A percentile compares a stretch with the other conserved stretches of the same genome.
Evolutionary conservation across 92 coral and sea anemone genomes (phyloP).

Genomic region (Palythoa caribaeorum): DNA sequence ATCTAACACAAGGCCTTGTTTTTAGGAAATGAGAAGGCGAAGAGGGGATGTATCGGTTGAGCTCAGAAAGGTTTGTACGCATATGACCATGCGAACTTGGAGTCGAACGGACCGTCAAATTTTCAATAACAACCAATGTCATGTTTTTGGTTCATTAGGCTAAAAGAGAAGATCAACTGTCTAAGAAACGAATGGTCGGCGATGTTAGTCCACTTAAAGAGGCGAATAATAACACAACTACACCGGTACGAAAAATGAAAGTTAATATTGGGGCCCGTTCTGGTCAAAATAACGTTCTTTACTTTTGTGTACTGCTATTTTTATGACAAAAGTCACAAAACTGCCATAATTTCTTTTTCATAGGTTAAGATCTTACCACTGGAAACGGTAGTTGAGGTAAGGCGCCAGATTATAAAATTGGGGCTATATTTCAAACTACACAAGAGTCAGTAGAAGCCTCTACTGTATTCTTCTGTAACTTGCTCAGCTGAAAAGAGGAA

Average conservation of each 20-base stretch:
- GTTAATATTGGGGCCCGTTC: too few species aligned
- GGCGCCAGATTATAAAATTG: not conserved
- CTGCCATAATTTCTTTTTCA: not conserved
- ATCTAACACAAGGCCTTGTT: not conserved
- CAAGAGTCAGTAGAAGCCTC: too few species aligned
- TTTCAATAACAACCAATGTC: not conserved
- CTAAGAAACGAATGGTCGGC: slow-evolving; percentile 74
- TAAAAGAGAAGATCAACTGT: slow-evolving; percentile 66
- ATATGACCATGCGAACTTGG: not conserved
- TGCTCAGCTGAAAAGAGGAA: too few species aligned
- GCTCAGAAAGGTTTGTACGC: slow-evolving; percentile 82
- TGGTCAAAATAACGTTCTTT: not conserved
- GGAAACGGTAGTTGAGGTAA: slow-evolving; percentile 69
- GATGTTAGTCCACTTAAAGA: slow-evolving; percentile 89
- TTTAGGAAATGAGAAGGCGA: slow-evolving; percentile 91
- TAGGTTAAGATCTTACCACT: slow-evolving; percentile 83
- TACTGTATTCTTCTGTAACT: too few species aligned
- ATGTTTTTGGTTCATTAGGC: slow-evolving; percentile 15
- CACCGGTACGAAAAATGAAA: not conserved
- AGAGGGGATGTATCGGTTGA: slow-evolving; percentile 94
- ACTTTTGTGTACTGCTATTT: not conserved
- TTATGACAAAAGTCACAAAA: not conserved
- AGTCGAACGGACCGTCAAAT: not conserved
- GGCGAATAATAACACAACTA: slow-evolving; percentile 32
- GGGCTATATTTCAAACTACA: too few species aligned